Conservation (phyloP, 2,797 vertebrate species). For the Nothura maculosa region DNA sequence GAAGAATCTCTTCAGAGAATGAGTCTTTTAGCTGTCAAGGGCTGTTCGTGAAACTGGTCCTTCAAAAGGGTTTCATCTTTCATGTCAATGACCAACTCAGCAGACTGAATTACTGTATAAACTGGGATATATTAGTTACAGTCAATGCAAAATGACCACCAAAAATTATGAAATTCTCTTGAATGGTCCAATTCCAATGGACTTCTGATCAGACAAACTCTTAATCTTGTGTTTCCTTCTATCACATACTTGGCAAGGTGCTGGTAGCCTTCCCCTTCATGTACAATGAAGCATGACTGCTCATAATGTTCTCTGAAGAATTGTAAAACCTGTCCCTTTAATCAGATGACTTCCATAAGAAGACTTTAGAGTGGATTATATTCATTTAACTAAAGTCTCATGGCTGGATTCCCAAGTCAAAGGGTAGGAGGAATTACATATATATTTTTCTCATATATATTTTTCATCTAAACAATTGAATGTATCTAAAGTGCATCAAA, state of each 20-base stretch:
- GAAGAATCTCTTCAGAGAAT: background rate
- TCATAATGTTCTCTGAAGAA: background rate
- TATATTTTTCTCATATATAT: background rate
- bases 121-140: background rate
- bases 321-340: background rate
- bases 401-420: background rate
- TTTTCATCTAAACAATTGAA: background rate
- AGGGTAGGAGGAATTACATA: background rate
- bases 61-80: background rate
- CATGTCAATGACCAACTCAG: background rate
- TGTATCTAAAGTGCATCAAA: background rate
- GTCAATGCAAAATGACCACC: background rate
- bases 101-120: background rate
- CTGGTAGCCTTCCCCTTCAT: background rate
- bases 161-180: background rate
- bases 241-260: background rate
- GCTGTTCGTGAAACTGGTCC: background rate
- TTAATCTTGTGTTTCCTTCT: background rate
- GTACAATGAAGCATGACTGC: too few species aligned
- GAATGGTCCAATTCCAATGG: background rate
- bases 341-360: background rate
- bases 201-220: background rate
- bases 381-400: background rate
- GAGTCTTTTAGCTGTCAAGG: background rate
- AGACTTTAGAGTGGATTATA: background rate